Percentiles rank a stretch among this genome's conserved stretches.
Evolutionary conservation across 2,888 invertebrate species (phyloP).

Genomic region (Drosophila mulleri): DNA sequence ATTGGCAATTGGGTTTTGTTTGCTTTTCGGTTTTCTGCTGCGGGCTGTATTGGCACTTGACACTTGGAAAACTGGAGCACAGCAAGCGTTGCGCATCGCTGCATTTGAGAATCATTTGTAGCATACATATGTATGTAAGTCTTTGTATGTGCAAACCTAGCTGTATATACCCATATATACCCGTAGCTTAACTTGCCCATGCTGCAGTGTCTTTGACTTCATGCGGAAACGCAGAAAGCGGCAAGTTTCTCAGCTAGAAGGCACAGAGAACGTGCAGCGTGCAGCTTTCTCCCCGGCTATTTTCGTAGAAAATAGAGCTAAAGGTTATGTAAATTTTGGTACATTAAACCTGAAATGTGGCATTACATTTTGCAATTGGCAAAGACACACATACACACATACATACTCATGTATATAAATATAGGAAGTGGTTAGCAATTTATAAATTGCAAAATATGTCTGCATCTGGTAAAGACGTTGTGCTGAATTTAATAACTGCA

Average conservation of each 20-base stretch:
- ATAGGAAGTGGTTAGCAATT: constrained; percentile 29
- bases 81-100: constrained; percentile 57
- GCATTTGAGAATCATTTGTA: constrained; percentile 67
- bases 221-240: constrained; percentile 76
- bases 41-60: constrained; percentile 52
- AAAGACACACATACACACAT: too few relatives aligned
- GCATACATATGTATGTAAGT: background rate
- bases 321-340: constrained; percentile 66
- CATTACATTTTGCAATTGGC: constrained; percentile 48
- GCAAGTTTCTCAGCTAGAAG: constrained; percentile 63
- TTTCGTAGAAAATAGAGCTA: constrained; percentile 18
- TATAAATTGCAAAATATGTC: constrained; percentile 62
- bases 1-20: constrained; percentile 29
- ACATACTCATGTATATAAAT: background rate
- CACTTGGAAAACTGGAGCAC: constrained; percentile 69
- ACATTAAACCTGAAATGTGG: constrained; percentile 58
- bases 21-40: constrained; percentile 21
- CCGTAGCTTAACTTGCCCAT: constrained; percentile 1
- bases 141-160: constrained; percentile 26
- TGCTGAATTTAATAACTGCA: constrained; percentile 64
- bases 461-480: constrained; percentile 12
- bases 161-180: background rate
- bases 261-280: constrained; percentile 59
- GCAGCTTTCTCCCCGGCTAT: constrained; percentile 66
- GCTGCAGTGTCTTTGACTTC: constrained; percentile 22